phyloP scores from a whole-genome alignment of 2,113 vertebrate genomes.

The Amblyopsis rosae region DNA sequence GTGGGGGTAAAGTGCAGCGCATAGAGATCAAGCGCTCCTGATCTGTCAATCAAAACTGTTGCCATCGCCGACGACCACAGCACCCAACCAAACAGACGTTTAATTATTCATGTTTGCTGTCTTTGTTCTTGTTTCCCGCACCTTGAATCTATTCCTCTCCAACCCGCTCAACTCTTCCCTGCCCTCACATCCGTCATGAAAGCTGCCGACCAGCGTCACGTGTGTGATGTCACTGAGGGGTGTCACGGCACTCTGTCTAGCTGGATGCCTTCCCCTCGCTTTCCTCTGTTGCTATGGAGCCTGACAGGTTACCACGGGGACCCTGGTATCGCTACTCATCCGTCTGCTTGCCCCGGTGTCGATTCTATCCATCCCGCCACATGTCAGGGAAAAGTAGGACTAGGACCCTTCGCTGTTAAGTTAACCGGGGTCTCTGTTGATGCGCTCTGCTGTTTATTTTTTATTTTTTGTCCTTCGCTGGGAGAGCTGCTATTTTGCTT shows the following conservation, averaged over 20 bases:
- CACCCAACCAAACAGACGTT: slow-evolving; percentile 56
- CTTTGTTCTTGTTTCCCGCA: slow-evolving; percentile 65
- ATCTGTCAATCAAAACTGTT: slow-evolving; percentile 74
- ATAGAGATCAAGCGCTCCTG: slow-evolving; percentile 70
- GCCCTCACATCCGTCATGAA: slow-evolving; percentile 59
- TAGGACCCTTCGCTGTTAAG: slow-evolving; percentile 68
- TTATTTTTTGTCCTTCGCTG: slow-evolving; percentile 3
- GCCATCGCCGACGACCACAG: slow-evolving; percentile 48
- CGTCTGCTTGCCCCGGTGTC: slow-evolving; percentile 64
- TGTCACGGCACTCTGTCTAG: slow-evolving; percentile 42
- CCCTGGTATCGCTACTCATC: slow-evolving; percentile 72
- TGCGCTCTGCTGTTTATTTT: slow-evolving; percentile 10
- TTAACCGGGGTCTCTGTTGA: slow-evolving; percentile 58
- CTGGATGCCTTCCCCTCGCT: slow-evolving; percentile 36
- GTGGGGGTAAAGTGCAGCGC: slow-evolving; percentile 30
- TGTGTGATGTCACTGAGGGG: slow-evolving; percentile 64
- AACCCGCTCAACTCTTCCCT: slow-evolving; percentile 30
- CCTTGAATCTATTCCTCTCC: slow-evolving; percentile 34
- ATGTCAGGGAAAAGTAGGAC: slow-evolving; percentile 66
- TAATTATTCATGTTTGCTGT: slow-evolving; percentile 75
- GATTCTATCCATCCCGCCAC: slow-evolving; percentile 64
- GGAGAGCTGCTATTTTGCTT: slow-evolving; percentile 27
- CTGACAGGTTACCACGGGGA: slow-evolving; percentile 71
- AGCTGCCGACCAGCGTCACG: slow-evolving; percentile 67
- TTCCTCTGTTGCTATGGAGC: slow-evolving; percentile 69